Evolutionary conservation across 2,888 invertebrate species (phyloP).

Genomic region (Luperina testacea): DNA sequence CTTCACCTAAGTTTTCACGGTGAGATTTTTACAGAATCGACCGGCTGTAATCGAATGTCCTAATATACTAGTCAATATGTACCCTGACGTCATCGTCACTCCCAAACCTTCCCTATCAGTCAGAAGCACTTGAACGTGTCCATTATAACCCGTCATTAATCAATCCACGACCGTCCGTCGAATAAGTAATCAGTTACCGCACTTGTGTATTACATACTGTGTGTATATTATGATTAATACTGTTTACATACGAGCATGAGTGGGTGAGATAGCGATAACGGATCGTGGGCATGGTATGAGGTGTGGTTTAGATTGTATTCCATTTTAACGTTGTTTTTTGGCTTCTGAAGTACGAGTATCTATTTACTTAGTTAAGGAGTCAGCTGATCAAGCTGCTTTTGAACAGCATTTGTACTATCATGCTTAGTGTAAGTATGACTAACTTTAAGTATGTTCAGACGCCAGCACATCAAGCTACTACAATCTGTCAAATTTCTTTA

Average conservation of each 20-base stretch:
- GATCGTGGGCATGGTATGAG: slow-evolving; percentile 4
- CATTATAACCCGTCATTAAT: slow-evolving; percentile 55
- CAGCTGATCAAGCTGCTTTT: no score
- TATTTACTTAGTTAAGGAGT: neutral
- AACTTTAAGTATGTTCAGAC: no score
- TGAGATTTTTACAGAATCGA: no score
- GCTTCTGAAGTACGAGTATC: neutral
- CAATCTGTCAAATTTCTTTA: no score
- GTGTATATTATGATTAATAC: slow-evolving; percentile 48
- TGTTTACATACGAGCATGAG: slow-evolving; percentile 40
- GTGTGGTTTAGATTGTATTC: neutral
- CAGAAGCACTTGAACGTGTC: slow-evolving; percentile 40
- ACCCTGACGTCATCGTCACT: slow-evolving; percentile 50
- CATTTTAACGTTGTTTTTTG: neutral
- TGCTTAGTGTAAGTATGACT: no score
- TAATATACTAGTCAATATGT: neutral
- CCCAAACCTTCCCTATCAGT: slow-evolving; percentile 42
- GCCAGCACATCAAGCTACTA: no score
- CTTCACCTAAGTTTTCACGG: no score
- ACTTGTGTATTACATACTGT: slow-evolving; percentile 24
- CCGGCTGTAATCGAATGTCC: neutral
- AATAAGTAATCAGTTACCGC: slow-evolving; percentile 53
- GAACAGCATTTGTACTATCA: no score
- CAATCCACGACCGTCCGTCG: slow-evolving; percentile 34
- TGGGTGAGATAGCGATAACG: slow-evolving; percentile 36